Evolutionary conservation across 2,888 invertebrate species (phyloP), one percentile per base, ranked within the genome.

Genomic region (Patella caerulea): DNA sequence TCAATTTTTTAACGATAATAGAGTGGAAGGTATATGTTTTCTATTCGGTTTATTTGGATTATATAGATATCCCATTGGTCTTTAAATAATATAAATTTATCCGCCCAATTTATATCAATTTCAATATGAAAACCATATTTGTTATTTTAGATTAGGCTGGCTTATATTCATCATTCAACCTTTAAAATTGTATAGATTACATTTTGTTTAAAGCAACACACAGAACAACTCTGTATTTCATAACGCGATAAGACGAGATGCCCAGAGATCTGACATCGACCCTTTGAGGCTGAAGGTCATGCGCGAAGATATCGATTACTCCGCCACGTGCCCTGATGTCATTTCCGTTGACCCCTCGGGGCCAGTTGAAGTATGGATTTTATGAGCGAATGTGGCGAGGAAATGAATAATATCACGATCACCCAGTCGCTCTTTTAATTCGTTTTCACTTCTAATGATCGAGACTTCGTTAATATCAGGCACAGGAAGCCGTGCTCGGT

Each of bases 281-380:
- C 65, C 24, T 4, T 24, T 24, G 19, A 65, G 65, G 65, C 24
- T 65, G 24, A 65, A 65, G 65, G 24, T 65, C 65, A 65, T 65
- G 65, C 19, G 65, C 65, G 65, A 24, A 65, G 65, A 65, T 65
- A 65, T 65, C 24, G 65, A 65, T 65, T 65, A 65, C 45, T 7
- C 45, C 45, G 45, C 45, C 45, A 45, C 45, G 45, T 45, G 65
- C 19, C 14, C 65, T 14, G 65, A 65, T 65, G 65, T 65, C 65
- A 65, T 24, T 65, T 65, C 65, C 65, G 65, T 65, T 65, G 65
- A 65, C 65, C 65, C 65, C 65, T 65, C 19, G 65, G 65, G 65
- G 19, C 65, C 65, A 65, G 65, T 65, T 24, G 65, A 65, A 65
- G 65, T 65, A 65, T 65, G 65, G 65, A 65, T 65, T 65, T 65